Evolutionary conservation across 2,797 vertebrate species (phyloP).

Genomic region (Anguilla obscura): DNA sequence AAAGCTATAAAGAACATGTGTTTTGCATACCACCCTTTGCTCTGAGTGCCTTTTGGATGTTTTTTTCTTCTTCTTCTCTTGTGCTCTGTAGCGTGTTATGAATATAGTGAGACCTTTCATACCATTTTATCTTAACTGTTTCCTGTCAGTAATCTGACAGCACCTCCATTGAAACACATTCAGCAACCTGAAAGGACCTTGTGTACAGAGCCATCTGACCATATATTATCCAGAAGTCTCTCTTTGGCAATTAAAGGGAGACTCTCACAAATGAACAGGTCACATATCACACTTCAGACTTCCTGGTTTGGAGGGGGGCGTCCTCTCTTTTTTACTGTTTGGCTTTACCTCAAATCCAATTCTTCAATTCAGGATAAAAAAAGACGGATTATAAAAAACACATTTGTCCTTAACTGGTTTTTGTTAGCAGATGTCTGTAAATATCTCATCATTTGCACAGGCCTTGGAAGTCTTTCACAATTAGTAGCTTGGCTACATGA

Average conservation of each 20-base stretch:
- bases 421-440: neutral
- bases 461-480: neutral
- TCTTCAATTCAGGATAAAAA: neutral
- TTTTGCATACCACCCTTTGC: slow-evolving; percentile 37
- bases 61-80: slow-evolving; percentile 34
- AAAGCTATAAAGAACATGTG: neutral
- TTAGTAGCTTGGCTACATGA: neutral
- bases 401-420: neutral
- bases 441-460: neutral
- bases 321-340: slow-evolving; percentile 16
- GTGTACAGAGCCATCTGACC: slow-evolving; percentile 47
- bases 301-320: neutral
- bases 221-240: slow-evolving; percentile 36
- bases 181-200: slow-evolving; percentile 56
- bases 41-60: slow-evolving; percentile 39
- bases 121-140: slow-evolving; percentile 56
- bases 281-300: slow-evolving; percentile 40
- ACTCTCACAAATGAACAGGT: slow-evolving; percentile 38
- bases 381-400: neutral
- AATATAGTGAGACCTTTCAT: slow-evolving; percentile 56
- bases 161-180: slow-evolving; percentile 38
- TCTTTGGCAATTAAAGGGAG: slow-evolving; percentile 49
- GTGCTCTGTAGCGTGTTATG: slow-evolving; percentile 16
- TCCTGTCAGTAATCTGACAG: slow-evolving; percentile 60
- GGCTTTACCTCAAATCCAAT: neutral